Percentiles rank a stretch among this genome's conserved stretches.
These are phyloP conservation scores for Orius insidiosus DNA, from an alignment of 1,140 invertebrate genomes.

Conservation along the genomic window DNA sequence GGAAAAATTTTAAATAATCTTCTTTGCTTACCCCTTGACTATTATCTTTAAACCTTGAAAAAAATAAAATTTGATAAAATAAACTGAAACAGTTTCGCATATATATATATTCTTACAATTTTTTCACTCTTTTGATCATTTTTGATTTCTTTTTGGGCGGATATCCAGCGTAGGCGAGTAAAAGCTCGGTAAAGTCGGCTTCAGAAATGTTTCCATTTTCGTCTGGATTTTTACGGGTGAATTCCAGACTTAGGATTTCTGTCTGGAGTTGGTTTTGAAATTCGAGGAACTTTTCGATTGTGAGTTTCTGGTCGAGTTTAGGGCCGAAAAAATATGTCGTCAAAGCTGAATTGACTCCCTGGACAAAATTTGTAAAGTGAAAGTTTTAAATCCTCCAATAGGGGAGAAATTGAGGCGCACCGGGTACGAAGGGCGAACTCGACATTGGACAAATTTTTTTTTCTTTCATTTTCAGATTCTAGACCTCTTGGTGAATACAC, in stretches of 20 bases:
- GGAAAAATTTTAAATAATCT: conserved; percentile 82
- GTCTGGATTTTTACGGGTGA: conserved; percentile 69
- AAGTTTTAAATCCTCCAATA: too few species aligned
- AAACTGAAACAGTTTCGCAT: too few species aligned
- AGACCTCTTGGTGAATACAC: too few species aligned
- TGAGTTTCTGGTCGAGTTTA: conserved; percentile 70
- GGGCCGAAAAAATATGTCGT: conserved; percentile 86
- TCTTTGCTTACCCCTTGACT: conserved; percentile 59
- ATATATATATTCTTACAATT: conserved; percentile 50
- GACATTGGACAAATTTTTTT: too few species aligned
- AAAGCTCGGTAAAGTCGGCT: conserved; percentile 82
- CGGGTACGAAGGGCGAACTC: too few species aligned
- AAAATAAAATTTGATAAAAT: not conserved
- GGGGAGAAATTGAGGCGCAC: too few species aligned
- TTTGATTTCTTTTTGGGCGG: conserved; percentile 78
- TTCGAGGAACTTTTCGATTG: conserved; percentile 85
- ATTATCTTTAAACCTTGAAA: conserved; percentile 52
- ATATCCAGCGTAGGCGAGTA: conserved; percentile 93
- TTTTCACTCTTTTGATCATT: conserved; percentile 90
- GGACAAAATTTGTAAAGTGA: conserved; percentile 14
- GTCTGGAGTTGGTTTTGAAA: conserved; percentile 88
- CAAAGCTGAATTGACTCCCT: conserved; percentile 84
- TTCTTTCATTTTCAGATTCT: too few species aligned
- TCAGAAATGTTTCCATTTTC: conserved; percentile 75
- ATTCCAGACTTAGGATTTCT: conserved; percentile 89